A percentile compares a stretch with the other conserved stretches of the same genome.
Evolutionary conservation across 2,797 vertebrate genomes (phyloP).

Genomic region (Platalea minor): DNA sequence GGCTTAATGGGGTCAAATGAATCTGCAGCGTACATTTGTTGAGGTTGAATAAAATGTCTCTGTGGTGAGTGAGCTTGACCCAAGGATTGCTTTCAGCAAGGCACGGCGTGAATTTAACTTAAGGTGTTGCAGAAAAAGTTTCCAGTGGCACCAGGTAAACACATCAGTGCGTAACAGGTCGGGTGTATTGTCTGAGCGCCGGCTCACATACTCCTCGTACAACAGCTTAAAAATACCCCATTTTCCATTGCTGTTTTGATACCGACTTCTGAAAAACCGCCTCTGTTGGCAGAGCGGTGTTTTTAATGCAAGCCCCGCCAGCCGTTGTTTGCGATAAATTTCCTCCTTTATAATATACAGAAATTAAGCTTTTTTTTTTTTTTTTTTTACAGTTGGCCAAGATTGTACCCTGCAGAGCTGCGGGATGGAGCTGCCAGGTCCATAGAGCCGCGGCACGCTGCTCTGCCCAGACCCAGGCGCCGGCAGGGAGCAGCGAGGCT

Average conservation of each 20-base stretch:
- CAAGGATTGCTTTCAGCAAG: background rate
- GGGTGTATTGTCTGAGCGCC: fast-evolving
- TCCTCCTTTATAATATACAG: fast-evolving
- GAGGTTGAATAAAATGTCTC: background rate
- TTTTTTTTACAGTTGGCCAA: no score
- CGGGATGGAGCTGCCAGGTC: background rate
- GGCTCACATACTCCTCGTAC: background rate
- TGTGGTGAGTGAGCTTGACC: background rate
- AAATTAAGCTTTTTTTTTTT: background rate
- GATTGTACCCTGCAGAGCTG: background rate
- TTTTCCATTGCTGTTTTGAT: background rate
- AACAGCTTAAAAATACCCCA: background rate
- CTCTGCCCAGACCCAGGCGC: background rate
- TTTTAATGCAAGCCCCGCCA: background rate
- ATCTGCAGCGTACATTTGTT: fast-evolving
- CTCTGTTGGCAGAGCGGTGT: background rate
- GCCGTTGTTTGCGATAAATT: background rate
- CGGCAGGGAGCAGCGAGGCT: background rate
- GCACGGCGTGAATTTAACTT: fast-evolving
- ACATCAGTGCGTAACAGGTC: fast-evolving
- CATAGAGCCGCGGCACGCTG: fast-evolving
- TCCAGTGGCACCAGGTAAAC: background rate
- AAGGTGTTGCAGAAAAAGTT: background rate
- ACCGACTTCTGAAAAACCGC: background rate
- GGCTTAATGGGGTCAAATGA: background rate